phyloP scores from a whole-genome alignment of 2,113 vertebrate genomes.

The Tricholaema leucomelas region DNA sequence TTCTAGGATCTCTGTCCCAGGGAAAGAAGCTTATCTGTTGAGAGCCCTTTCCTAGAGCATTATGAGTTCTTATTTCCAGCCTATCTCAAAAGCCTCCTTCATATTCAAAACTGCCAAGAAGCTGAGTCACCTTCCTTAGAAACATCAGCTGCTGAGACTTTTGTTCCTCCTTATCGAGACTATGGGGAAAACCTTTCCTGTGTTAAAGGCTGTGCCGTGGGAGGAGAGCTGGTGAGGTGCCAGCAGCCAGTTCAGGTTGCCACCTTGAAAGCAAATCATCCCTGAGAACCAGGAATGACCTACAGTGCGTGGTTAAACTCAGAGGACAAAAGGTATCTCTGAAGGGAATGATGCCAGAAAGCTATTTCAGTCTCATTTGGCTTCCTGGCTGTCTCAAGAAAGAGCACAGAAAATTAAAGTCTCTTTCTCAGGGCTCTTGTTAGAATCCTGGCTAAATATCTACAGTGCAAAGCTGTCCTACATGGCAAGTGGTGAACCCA shows the following conservation, averaged over 20 bases:
- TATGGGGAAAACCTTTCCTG: background rate
- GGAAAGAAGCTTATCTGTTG: background rate
- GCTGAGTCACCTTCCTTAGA: background rate
- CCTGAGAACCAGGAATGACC: constrained; percentile 5
- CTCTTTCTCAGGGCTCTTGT: background rate
- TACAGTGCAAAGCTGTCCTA: background rate
- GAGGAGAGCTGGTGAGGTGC: constrained; percentile 1
- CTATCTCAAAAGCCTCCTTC: background rate
- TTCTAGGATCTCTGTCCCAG: background rate
- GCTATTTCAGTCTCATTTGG: background rate
- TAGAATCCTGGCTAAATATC: background rate
- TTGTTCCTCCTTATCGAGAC: background rate
- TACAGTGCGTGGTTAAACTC: background rate
- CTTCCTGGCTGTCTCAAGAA: background rate
- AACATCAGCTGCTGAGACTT: background rate
- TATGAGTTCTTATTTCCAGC: background rate
- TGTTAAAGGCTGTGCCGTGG: background rate
- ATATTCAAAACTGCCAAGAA: background rate
- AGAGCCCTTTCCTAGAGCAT: background rate
- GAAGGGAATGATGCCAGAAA: constrained; percentile 1
- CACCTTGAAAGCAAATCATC: constrained; percentile 47
- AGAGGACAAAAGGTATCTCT: background rate
- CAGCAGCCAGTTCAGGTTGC: background rate
- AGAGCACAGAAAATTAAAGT: background rate
- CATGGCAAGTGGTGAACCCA: background rate